These are phyloP conservation scores for Varanus komodoensis DNA, from an alignment of 2,113 vertebrate genomes.

Conservation along the genomic window DNA sequence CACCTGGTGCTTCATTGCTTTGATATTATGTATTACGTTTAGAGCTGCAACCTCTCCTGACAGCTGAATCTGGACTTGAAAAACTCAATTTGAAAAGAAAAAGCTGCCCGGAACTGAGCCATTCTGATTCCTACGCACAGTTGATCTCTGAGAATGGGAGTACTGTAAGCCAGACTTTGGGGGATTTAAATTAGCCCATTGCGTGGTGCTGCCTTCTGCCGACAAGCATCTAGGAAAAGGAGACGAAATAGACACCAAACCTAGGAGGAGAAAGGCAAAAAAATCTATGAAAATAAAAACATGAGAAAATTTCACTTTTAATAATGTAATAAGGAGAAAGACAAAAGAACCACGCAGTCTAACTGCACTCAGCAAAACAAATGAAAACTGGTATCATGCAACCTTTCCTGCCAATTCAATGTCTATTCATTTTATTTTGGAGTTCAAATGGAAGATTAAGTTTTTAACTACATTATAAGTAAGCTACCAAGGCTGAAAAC, in stretches of 20 bases:
- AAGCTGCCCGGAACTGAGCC: slow-evolving; percentile 34
- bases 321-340: not conserved
- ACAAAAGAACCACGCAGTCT: not conserved
- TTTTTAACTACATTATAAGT: not conserved
- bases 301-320: not conserved
- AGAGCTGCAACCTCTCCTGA: slow-evolving; percentile 55
- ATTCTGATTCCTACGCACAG: slow-evolving; percentile 27
- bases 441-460: not conserved
- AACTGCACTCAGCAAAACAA: not conserved
- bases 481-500: not conserved
- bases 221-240: slow-evolving; percentile 10
- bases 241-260: slow-evolving; percentile 7
- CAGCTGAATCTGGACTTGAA: slow-evolving; percentile 57
- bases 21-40: slow-evolving; percentile 63
- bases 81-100: slow-evolving; percentile 51
- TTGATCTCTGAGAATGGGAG: slow-evolving; percentile 44
- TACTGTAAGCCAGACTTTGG: slow-evolving; percentile 3
- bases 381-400: not conserved
- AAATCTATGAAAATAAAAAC: not conserved
- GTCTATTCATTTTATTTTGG: not conserved
- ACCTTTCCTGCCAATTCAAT: not conserved
- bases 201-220: slow-evolving; percentile 32
- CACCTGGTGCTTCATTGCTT: slow-evolving; percentile 73
- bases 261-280: not conserved
- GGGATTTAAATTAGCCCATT: slow-evolving; percentile 41